phyloP scores from a whole-genome alignment of 2,888 invertebrate genomes.

The Euphydryas editha region DNA sequence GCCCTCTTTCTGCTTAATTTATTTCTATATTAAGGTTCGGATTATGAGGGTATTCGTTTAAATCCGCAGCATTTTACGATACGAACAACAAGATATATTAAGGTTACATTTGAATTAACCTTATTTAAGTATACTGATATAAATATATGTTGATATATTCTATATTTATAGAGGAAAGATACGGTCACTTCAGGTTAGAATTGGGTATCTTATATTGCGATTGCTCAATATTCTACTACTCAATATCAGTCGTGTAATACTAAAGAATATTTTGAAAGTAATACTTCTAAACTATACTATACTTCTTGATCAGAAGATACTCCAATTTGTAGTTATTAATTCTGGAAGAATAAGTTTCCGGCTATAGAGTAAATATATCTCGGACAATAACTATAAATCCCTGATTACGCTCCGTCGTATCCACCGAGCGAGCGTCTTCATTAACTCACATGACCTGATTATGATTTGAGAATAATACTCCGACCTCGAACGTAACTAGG shows the following conservation, averaged over 20 bases:
- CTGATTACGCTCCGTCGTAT: background rate
- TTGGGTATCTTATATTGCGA: no score
- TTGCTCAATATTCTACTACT: no score
- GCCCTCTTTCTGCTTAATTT: slow-evolving; percentile 2
- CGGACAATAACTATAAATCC: background rate
- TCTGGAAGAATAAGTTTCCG: background rate
- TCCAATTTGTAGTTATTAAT: no score
- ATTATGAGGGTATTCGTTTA: background rate
- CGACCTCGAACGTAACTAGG: slow-evolving; percentile 29
- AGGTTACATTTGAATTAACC: background rate
- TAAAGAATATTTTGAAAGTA: no score
- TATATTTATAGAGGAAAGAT: no score
- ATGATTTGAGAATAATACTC: slow-evolving; percentile 34
- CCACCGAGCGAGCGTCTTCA: slow-evolving; percentile 12
- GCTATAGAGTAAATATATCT: background rate
- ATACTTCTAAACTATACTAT: no score
- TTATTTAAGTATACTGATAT: background rate
- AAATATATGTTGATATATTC: background rate
- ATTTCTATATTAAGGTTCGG: background rate
- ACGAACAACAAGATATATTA: background rate
- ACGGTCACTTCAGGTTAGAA: no score
- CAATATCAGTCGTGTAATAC: no score
- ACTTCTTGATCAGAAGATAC: no score
- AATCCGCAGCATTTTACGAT: background rate
- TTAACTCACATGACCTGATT: slow-evolving; percentile 35